Base-by-base conservation (phyloP, 2,113 vertebrate species). In the Prunella himalayana region DNA sequence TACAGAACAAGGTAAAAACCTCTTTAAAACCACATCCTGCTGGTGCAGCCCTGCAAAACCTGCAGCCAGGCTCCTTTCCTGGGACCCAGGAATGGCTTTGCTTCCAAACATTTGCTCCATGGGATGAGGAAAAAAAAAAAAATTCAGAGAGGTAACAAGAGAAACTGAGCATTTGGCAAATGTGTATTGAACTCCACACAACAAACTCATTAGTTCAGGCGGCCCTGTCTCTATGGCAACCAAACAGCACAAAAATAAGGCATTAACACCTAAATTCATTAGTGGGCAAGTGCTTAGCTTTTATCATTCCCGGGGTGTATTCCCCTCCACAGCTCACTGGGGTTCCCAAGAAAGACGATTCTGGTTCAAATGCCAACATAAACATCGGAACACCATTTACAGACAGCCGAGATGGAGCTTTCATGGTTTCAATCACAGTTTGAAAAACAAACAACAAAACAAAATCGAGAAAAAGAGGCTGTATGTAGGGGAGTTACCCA, bases 161-260 rank as follows among this genome's bases (percentile, higher is more conserved):
- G 69, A 90, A 92, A 95, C 53, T 42, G 82, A 94, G 63, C 51
- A 59, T 91, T 92, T 94, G 92, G 90, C 83, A 97, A 96, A 91
- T 8, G 7, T 7, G 51, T 6, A 37, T 47, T 92, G 68, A 88
- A 93, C 92, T 95, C 75, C 95, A 84, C 94, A 95, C 94, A 97
- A 96, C 94, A 95, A 96, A 96, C 94, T 76, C 89, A 81, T 94
- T 73, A 92, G 97, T 92, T 92, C 84, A 77, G 44, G 91, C 37
- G 1, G 94, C 31, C 64, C 92, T 37, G 71, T 98, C 71, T 23
- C 98, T 91, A 95, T 96, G 93, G 82, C 95, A 95, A 98, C 98
- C 92, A 97, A 97, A 93, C 94, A 96, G 92, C 86, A 78, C 72
- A 54, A 76, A 97, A 93, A 51, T 96, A 97, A 97, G 88, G 86